Percentiles rank a stretch among this genome's conserved stretches.
These are phyloP conservation scores for Plebejus melissa DNA, from an alignment of 2,888 invertebrate species.

Conservation along the genomic window DNA sequence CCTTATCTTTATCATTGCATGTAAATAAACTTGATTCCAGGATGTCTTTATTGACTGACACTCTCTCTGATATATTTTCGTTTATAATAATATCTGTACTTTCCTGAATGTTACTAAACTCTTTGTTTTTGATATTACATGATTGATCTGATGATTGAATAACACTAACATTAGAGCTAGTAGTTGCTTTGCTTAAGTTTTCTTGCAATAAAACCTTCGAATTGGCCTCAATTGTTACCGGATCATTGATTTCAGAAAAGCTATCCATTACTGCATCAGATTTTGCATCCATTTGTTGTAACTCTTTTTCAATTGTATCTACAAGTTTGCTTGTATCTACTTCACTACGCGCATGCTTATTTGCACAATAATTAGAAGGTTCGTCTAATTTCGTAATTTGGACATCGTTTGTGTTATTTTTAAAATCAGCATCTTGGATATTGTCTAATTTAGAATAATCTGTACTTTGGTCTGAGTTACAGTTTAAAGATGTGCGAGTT, in stretches of 20 bases:
- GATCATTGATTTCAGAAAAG: not conserved
- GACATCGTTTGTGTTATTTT: not conserved
- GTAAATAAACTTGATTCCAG: not conserved
- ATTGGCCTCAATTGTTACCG: not conserved
- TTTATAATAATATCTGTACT: not conserved
- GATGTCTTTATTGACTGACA: not conserved
- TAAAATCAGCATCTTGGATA: not conserved
- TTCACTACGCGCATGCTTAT: not conserved
- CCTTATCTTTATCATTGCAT: not conserved
- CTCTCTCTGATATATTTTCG: not conserved
- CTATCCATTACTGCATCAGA: not conserved
- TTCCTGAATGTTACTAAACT: not conserved
- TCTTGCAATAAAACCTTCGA: not conserved
- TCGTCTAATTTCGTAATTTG: not conserved
- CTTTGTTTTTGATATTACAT: not conserved
- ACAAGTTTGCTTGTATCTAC: not conserved
- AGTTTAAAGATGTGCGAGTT: not conserved
- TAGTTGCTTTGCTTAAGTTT: not conserved
- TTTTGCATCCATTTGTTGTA: constrained; percentile 10
- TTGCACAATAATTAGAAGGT: not conserved
- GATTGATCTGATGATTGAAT: not conserved
- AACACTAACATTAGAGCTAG: not conserved
- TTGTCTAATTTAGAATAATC: not conserved
- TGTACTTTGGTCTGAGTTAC: not conserved
- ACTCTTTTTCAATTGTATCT: constrained; percentile 18